phyloP scores from a whole-genome alignment of 2,113 vertebrate genomes.

The Reinhardtius hippoglossoides region DNA sequence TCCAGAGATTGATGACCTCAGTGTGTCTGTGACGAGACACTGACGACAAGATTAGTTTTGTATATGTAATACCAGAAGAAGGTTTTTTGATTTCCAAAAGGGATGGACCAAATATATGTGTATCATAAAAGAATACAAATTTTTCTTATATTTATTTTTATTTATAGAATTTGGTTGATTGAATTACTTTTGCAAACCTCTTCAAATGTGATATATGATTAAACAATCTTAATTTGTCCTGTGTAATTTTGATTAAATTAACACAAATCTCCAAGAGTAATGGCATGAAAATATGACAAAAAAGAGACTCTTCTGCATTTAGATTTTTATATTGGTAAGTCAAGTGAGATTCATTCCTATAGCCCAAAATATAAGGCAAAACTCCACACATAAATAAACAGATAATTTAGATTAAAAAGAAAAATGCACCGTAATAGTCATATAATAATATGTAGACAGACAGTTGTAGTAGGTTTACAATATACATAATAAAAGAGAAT shows the following conservation, averaged over 20 bases:
- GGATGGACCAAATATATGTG: too few relatives aligned
- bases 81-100: too few relatives aligned
- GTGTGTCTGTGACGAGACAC: conserved; percentile 13
- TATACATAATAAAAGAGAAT: neutral
- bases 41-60: neutral
- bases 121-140: neutral
- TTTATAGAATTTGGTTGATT: neutral
- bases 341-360: neutral
- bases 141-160: too few relatives aligned
- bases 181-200: neutral
- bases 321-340: neutral
- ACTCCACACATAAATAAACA: neutral
- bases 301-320: neutral
- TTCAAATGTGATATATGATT: too few relatives aligned
- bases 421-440: neutral
- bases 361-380: neutral
- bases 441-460: neutral
- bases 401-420: neutral
- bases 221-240: neutral
- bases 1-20: conserved; percentile 46
- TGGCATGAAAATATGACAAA: neutral
- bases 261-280: too few relatives aligned
- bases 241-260: neutral
- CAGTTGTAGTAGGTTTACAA: neutral
- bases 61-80: neutral